Conservation (phyloP, 2,113 vertebrate genomes). For the Globicephala melas region DNA sequence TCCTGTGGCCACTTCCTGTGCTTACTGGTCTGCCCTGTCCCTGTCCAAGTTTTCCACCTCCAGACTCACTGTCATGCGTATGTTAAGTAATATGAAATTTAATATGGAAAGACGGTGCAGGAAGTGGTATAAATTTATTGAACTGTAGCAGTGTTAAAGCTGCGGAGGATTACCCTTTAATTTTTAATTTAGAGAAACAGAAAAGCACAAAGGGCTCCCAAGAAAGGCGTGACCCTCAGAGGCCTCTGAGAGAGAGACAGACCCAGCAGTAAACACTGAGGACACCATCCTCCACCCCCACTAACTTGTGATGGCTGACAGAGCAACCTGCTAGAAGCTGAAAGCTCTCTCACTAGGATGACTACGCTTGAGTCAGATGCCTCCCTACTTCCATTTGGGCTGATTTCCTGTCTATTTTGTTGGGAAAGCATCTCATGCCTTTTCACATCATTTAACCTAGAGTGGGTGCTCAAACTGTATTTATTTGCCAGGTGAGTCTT, state of each 20-base stretch:
- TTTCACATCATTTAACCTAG: not conserved
- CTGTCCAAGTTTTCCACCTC: not conserved
- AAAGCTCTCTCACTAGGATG: not conserved
- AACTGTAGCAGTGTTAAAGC: not conserved
- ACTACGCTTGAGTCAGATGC: not conserved
- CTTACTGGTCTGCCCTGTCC: not conserved
- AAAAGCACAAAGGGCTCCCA: not conserved
- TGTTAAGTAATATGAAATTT: not conserved
- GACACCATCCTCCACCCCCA: not conserved
- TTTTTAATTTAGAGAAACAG: not conserved
- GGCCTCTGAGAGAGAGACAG: not conserved
- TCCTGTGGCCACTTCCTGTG: not conserved
- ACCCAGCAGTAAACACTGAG: not conserved
- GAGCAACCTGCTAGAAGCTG: not conserved
- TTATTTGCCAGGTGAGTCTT: not conserved
- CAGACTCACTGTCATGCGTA: not conserved
- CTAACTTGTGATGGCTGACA: not conserved
- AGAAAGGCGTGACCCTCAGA: not conserved
- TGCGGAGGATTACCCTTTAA: not conserved
- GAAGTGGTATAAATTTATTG: not conserved
- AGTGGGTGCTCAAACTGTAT: not conserved
- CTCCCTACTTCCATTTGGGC: not conserved
- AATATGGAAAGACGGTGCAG: not conserved
- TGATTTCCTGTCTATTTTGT: not conserved
- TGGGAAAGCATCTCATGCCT: not conserved